Conservation (phyloP, 2,888 invertebrate species). For the Carterocephalus palaemon region DNA sequence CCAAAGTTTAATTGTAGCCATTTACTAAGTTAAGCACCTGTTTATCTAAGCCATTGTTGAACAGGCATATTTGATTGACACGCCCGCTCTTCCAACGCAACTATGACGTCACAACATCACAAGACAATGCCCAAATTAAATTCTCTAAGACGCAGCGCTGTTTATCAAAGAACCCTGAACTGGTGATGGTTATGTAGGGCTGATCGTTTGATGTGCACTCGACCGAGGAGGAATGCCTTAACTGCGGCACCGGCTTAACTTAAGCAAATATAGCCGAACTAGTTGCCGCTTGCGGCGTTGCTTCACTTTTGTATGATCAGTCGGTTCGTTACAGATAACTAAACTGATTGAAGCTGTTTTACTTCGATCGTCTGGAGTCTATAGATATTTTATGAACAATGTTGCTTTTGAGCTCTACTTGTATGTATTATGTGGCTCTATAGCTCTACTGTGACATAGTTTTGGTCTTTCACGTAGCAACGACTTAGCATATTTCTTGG, state of each 20-base stretch:
- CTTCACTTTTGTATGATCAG: too few relatives aligned
- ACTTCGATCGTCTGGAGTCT: too few relatives aligned
- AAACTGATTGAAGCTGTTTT: too few relatives aligned
- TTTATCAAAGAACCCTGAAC: slow-evolving; percentile 73
- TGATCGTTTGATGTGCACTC: slow-evolving; percentile 64
- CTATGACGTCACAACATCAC: slow-evolving; percentile 23
- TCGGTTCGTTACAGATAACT: too few relatives aligned
- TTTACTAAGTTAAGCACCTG: neutral
- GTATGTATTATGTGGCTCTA: too few relatives aligned
- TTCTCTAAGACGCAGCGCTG: slow-evolving; percentile 68
- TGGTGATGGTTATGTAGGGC: slow-evolving; percentile 53
- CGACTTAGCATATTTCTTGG: too few relatives aligned
- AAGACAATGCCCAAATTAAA: slow-evolving; percentile 58
- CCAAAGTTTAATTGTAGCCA: too few relatives aligned
- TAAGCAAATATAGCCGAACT: slow-evolving; percentile 21
- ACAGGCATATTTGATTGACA: slow-evolving; percentile 15
- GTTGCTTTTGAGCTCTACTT: too few relatives aligned
- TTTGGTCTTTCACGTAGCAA: too few relatives aligned
- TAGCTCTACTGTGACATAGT: too few relatives aligned
- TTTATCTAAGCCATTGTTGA: neutral
- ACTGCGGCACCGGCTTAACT: slow-evolving; percentile 40
- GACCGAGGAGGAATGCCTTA: slow-evolving; percentile 65
- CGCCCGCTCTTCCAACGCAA: neutral
- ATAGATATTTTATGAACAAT: too few relatives aligned
- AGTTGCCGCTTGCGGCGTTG: slow-evolving; percentile 5